These are phyloP conservation scores for Ciconia boyciana DNA, from an alignment of 2,113 vertebrate genomes.

Conservation along the genomic window DNA sequence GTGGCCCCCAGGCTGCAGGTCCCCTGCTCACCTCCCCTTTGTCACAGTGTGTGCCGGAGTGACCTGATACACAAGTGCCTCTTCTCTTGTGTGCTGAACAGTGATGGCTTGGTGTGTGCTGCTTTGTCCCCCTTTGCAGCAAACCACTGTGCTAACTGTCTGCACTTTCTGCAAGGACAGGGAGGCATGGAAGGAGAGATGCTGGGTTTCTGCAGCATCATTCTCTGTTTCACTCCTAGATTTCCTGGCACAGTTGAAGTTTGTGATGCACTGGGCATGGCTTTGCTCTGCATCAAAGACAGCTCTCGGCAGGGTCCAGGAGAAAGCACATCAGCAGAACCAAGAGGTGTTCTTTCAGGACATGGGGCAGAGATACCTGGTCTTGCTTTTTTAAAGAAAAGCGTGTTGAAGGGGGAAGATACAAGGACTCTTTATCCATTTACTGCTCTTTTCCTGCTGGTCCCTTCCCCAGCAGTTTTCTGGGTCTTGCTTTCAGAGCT, in stretches of 20 bases:
- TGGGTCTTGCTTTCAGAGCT: not conserved
- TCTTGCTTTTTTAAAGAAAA: not conserved
- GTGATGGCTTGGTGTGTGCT: not conserved
- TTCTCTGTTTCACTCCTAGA: not conserved
- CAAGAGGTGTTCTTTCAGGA: not conserved
- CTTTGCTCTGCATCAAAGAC: not conserved
- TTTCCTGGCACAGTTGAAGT: not conserved
- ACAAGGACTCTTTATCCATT: not conserved
- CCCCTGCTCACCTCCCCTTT: not conserved
- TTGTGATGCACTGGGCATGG: not conserved
- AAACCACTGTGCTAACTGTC: not conserved
- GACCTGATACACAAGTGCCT: not conserved
- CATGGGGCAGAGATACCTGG: not conserved
- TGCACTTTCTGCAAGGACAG: not conserved
- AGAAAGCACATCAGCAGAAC: not conserved
- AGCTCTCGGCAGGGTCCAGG: not conserved
- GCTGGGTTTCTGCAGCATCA: not conserved
- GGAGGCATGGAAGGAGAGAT: not conserved
- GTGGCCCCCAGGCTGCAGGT: not conserved
- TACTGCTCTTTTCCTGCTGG: not conserved
- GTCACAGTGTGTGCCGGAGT: fast-evolving
- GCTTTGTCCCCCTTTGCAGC: not conserved
- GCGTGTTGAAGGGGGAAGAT: not conserved
- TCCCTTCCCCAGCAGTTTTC: not conserved
- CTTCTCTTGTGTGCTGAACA: not conserved